Evolutionary conservation across 2,113 vertebrate species (phyloP), one percentile per base, ranked within the genome.

Genomic region (Hypomesus transpacificus): DNA sequence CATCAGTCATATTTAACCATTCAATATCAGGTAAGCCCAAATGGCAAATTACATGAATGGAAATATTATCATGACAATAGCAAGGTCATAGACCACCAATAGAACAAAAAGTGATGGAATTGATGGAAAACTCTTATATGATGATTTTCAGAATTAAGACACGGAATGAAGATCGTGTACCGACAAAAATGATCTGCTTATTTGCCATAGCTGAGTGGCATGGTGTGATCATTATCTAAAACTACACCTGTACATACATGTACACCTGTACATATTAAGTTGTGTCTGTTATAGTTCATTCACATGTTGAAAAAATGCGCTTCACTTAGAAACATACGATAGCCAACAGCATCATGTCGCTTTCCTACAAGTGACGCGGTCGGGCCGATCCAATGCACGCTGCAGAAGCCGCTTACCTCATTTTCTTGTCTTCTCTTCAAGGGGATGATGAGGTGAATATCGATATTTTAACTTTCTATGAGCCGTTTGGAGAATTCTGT

Each of bases 321-420:
- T 9, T 46, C 31, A 34, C 39, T 46, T 13, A 9, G 9, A 46
- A 46, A 46, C 39, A 46, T 46, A 8, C 9, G 39, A 46, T 18
- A n/a, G n/a, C 53, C 3, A 28, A 16, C 7, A 28, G 51, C 56
- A 64, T 57, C 39, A 63, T 66, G 16, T 66, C 57, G 60, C 79
- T 81, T 81, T 85, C 82, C 79, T 85, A 86, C 82, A 51, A 75
- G 88, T 79, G 85, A 84, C 82, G 86, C 84, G 87, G 28, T 26
- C 22, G 24, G 63, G 85, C 82, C 76, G 78, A 80, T 74, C 3
- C 79, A 84, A 83, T 83, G 84, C 82, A 52, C 75, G 87, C 78
- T 63, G 79, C 73, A 63, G 7, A 26, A 60, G 76, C 75, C 50
- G 81, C 92, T 91, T 91, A 93, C 92, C 92, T 93, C 92, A 93